Conservation (phyloP, 2,113 vertebrate species). For the Sinosuthora webbiana region DNA sequence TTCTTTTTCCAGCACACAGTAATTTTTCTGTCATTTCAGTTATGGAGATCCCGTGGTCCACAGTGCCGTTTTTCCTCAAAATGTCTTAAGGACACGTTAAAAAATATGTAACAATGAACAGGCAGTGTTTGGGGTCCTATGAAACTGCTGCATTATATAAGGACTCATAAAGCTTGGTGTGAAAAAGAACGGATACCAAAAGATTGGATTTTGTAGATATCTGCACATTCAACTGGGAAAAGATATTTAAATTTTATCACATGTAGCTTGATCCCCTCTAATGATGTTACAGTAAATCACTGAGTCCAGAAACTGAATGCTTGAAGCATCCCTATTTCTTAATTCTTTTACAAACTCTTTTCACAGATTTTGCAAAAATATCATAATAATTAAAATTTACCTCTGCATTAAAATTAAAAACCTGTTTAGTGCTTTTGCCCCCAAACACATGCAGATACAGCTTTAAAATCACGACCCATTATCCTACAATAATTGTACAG, state of each 20-base stretch:
- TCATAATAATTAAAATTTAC: background rate
- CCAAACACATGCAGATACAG: background rate
- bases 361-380: background rate
- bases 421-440: background rate
- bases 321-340: background rate
- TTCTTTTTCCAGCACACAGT: background rate
- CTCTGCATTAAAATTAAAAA: background rate
- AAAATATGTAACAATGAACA: background rate
- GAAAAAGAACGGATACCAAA: background rate
- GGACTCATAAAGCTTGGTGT: accelerated
- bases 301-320: background rate
- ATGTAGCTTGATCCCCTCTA: background rate
- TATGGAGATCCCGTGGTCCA: background rate
- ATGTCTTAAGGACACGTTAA: background rate
- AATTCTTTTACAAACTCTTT: background rate
- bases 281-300: background rate
- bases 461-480: background rate
- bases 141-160: background rate
- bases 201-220: background rate
- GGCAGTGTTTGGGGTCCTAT: accelerated
- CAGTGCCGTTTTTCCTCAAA: background rate
- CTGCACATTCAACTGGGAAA: background rate
- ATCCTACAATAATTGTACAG: background rate
- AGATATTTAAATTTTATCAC: background rate
- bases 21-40: background rate